These are phyloP conservation scores for Harpagoxenus sublaevis DNA, from an alignment of 2,888 invertebrate genomes.

Conservation along the genomic window DNA sequence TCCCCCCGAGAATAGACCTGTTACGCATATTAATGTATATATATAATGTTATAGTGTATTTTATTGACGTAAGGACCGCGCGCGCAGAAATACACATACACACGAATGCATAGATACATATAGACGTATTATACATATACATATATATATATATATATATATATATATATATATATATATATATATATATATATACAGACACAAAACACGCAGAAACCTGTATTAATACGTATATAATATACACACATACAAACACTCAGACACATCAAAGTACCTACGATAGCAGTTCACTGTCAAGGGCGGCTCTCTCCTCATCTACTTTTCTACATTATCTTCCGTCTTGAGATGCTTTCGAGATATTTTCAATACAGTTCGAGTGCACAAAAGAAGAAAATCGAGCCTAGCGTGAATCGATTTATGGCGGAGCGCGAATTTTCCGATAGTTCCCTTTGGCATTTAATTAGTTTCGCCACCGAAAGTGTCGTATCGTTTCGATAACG, in stretches of 20 bases:
- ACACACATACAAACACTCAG: slow-evolving; percentile 22
- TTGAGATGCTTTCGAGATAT: slow-evolving; percentile 55
- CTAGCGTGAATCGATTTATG: slow-evolving; percentile 31
- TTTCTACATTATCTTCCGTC: slow-evolving; percentile 46
- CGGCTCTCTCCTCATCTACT: slow-evolving; percentile 63
- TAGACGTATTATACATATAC: slow-evolving; percentile 46
- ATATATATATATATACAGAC: slow-evolving; percentile 31
- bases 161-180: slow-evolving; percentile 48
- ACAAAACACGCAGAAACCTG: slow-evolving; percentile 16
- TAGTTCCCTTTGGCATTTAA: slow-evolving; percentile 28
- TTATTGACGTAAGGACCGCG: slow-evolving; percentile 83
- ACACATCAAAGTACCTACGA: slow-evolving; percentile 68
- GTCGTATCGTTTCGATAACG: background rate
- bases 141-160: slow-evolving; percentile 31
- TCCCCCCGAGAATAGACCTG: slow-evolving; percentile 77
- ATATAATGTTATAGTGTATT: slow-evolving; percentile 85
- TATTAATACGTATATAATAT: slow-evolving; percentile 27
- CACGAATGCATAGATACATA: slow-evolving; percentile 44
- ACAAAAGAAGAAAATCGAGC: slow-evolving; percentile 64
- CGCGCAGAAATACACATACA: slow-evolving; percentile 70
- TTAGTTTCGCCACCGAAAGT: slow-evolving; percentile 11
- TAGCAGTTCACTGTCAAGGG: slow-evolving; percentile 71
- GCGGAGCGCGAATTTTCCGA: slow-evolving; percentile 33
- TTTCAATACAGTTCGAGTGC: slow-evolving; percentile 70
- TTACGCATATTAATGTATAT: slow-evolving; percentile 85